Evolutionary conservation across 2,797 vertebrate species (phyloP).

Genomic region (Lacerta agilis): DNA sequence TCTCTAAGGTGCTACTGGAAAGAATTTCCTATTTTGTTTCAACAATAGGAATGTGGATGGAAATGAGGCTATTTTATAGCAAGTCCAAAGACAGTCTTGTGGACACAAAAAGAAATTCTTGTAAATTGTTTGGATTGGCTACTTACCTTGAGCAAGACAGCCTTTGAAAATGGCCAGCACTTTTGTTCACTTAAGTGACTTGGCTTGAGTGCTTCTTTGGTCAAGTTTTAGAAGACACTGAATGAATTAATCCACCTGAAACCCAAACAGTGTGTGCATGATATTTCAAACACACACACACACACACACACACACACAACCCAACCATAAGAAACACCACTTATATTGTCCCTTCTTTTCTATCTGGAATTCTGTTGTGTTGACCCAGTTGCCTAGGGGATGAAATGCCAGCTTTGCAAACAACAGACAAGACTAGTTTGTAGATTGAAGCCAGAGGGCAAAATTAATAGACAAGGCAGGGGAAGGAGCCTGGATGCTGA

Average conservation of each 20-base stretch:
- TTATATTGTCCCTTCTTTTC: neutral
- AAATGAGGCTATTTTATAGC: no score
- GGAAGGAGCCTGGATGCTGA: neutral
- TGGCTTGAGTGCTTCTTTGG: no score
- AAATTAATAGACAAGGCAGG: neutral
- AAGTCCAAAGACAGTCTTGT: no score
- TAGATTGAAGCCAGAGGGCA: neutral
- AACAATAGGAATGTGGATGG: neutral
- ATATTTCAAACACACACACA: neutral
- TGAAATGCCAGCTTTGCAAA: neutral
- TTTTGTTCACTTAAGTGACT: no score
- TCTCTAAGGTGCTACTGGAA: no score
- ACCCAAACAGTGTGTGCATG: neutral
- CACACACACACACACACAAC: no score
- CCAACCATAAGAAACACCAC: neutral
- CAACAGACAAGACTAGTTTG: neutral
- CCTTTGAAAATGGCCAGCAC: no score
- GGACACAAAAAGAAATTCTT: no score
- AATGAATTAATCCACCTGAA: neutral
- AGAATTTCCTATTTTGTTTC: no score
- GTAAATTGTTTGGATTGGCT: no score
- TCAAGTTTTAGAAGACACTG: neutral
- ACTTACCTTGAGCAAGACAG: no score
- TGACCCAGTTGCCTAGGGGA: neutral
- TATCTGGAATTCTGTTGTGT: neutral